These are phyloP conservation scores for Acanthoscelides obtectus DNA, from an alignment of 2,888 invertebrate genomes.

Conservation along the genomic window DNA sequence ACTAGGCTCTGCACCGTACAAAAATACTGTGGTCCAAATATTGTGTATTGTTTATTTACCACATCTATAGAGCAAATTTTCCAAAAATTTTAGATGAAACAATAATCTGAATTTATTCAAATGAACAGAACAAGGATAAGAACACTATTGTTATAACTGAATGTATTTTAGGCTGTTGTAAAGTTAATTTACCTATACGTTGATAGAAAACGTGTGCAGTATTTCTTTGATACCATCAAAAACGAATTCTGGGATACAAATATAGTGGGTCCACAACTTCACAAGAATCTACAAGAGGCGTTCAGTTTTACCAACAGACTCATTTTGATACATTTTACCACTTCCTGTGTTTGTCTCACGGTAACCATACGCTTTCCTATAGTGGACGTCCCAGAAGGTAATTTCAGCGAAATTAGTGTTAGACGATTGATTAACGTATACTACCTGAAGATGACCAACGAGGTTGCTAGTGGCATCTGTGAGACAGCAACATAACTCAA, in stretches of 20 bases:
- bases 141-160: no score
- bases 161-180: slow-evolving; percentile 17
- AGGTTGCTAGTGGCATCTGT: no score
- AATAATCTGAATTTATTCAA: no score
- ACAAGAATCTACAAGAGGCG: background rate
- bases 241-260: slow-evolving; percentile 22
- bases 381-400: slow-evolving; percentile 18
- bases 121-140: no score
- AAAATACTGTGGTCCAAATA: background rate
- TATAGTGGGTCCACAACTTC: slow-evolving; percentile 11
- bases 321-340: slow-evolving; percentile 6
- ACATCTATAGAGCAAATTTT: no score
- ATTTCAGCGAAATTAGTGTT: no score
- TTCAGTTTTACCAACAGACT: background rate
- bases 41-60: no score
- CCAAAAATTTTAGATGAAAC: no score
- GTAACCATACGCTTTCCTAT: slow-evolving; percentile 15
- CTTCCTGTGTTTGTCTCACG: slow-evolving; percentile 6
- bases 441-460: no score
- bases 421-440: no score
- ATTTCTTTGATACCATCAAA: slow-evolving; percentile 15
- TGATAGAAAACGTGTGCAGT: slow-evolving; percentile 12
- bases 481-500: no score
- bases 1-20: background rate
- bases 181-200: slow-evolving; percentile 17